Base-by-base conservation (phyloP, 2,113 vertebrate genomes). In the Mastomys coucha region DNA sequence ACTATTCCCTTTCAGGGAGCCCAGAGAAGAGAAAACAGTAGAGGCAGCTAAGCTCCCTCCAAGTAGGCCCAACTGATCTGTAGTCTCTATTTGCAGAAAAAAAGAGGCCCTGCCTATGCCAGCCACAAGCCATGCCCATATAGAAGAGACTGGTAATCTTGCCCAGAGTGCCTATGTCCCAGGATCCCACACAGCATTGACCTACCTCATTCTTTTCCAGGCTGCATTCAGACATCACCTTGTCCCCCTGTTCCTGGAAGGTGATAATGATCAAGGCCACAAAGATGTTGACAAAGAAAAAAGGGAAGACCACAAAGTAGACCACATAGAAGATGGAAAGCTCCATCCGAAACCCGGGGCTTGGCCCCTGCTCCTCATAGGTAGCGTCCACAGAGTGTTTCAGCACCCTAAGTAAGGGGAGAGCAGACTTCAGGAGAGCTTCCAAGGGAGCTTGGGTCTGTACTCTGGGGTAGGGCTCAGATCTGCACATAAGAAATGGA, bases 221-320 rank as follows among this genome's bases (percentile, higher is more conserved):
- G 98, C 99, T 99, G 98, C 99, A 99, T 92, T 99, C 99, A 22
- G 99, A 99, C 99, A 99, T 98, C 95, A 99, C 99, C 98, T 99
- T 99, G 99, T 99, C 99, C 60, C 99, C 99, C 98, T 99, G 99
- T 98, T 99, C 99, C 98, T 99, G 99, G 98, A 99, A 99, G 81
- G 99, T 99, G 98, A 99, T 99, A 98, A 99, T 99, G 97, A 99
- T 99, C 96, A 99, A 98, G 78, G 99, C 99, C 91, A 99, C 99
- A 14, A 99, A 99, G 98, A 99, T 99, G 98, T 99, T 99, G 98
- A 99, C 99, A 65, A 99, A 99, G 99, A 99, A 99, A 98, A 99
- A 99, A 93, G 99, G 99, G 98, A 99, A 99, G 97, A 99, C 99
- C 82, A 99, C 99, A 96, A 99, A 99, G 98, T 99, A 99, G 96